A percentile compares a stretch with the other conserved stretches of the same genome.
Conservation (phyloP, 2,797 vertebrate species). For the Rhynchotus rufescens region DNA sequence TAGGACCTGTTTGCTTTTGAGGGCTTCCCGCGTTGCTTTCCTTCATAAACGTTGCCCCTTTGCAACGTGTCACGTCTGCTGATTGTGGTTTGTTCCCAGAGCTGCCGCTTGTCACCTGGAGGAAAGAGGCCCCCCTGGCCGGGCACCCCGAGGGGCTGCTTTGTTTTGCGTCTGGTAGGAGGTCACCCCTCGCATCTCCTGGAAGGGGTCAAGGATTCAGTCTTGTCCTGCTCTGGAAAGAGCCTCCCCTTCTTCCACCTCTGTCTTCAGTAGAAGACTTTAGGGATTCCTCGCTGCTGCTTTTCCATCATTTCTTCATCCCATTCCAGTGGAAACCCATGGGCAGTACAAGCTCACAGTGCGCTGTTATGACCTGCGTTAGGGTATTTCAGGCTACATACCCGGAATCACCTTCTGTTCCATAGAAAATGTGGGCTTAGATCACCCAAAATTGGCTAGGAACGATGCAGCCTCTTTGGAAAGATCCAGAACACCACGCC, state of each 20-base stretch:
- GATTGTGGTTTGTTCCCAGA: background rate
- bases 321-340: background rate
- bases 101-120: background rate
- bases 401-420: background rate
- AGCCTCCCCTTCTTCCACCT: rapidly evolving
- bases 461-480: background rate
- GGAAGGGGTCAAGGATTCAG: background rate
- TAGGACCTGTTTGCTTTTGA: background rate
- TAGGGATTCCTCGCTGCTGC: background rate
- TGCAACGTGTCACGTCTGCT: background rate
- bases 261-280: background rate
- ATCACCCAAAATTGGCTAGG: background rate
- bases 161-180: background rate
- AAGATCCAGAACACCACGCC: background rate
- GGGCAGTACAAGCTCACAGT: background rate
- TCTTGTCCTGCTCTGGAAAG: background rate
- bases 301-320: background rate
- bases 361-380: rapidly evolving
- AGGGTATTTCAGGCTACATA: background rate
- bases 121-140: background rate
- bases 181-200: background rate
- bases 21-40: background rate
- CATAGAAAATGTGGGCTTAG: background rate
- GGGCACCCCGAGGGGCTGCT: background rate
- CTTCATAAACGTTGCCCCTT: background rate